Base-by-base conservation (phyloP, 2,888 invertebrate genomes). In the Anorthoa munda region DNA sequence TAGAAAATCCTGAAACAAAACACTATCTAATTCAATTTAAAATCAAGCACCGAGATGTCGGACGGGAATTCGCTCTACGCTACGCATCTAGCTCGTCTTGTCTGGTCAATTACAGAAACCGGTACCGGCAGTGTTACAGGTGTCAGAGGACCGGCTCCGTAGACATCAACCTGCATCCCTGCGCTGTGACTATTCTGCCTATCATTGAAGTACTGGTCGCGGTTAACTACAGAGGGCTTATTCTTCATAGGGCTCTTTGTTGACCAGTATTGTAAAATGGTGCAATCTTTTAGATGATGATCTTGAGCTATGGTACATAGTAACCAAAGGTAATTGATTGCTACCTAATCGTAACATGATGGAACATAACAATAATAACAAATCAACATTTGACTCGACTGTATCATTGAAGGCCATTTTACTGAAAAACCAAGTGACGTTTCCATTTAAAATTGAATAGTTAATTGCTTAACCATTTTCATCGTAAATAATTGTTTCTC, bases 71-170 rank as follows among this genome's bases (percentile, higher is more conserved):
- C 71, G 51, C 31, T 70, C 26, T 55, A 18, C 11, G 39, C 15
- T 66, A 15, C 48, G 39, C 48, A 26, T 39, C 4, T 7, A 13
- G 17, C 13, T 26, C 50, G 56, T 75, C 76, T 55, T 48, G 55
- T 5, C 23, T 21, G 46, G 65, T 45, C 39, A 18, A 67, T 77
- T 77, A 68, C 45, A 1, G 11, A 77, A 74, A 74, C 77, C 77
- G 68, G 74, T 74, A 67, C 26, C 26, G 5, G 26, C 45, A 66
- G 45, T 21, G 50, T 66, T 66, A 74, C 73, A 74, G 77, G 77
- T 74, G 74, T 13, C 45, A 45, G 26, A 17, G 50, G 21, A 77
- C 74, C 68, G 68, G 77, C 45, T 74, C 18, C 2, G 13, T 21
- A 58, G 26, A 26, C 74, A 31, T 68, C 68, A 77, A 77, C 74